A percentile compares a stretch with the other conserved stretches of the same genome.
phyloP scores from a whole-genome alignment of 2,888 invertebrate species.

The Andrena dorsata region DNA sequence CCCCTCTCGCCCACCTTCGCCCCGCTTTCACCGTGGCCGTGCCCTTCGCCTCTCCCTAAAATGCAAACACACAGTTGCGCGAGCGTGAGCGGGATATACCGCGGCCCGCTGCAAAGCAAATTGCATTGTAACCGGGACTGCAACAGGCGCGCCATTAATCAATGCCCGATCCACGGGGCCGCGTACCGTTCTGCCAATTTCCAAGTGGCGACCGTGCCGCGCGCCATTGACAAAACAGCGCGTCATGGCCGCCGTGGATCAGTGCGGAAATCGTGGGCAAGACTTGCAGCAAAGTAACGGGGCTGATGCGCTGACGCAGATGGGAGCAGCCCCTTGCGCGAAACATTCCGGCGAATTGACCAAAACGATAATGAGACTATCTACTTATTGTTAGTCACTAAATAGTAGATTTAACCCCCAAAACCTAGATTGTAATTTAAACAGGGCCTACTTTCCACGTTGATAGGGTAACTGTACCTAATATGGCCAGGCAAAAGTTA shows the following conservation, averaged over 20 bases:
- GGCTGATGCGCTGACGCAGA: neutral
- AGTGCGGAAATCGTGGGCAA: conserved; percentile 28
- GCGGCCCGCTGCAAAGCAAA: conserved; percentile 78
- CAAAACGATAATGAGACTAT: neutral
- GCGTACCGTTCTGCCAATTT: conserved; percentile 82
- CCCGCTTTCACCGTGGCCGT: neutral
- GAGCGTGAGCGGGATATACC: conserved; percentile 32
- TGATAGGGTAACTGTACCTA: no score
- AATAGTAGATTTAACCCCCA: no score
- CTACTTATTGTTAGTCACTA: neutral
- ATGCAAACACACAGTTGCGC: conserved; percentile 57
- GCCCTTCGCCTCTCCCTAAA: conserved; percentile 31
- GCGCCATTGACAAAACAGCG: conserved; percentile 59
- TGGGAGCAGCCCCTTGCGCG: neutral
- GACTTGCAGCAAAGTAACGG: neutral
- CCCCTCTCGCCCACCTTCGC: conserved; percentile 17
- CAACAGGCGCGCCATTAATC: conserved; percentile 85
- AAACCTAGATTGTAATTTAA: neutral
- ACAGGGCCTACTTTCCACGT: neutral
- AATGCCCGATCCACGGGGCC: conserved; percentile 81
- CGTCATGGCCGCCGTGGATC: conserved; percentile 19
- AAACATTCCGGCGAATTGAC: neutral
- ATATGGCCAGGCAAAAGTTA: no score
- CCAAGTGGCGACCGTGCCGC: conserved; percentile 69
- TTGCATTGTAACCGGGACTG: conserved; percentile 85